Conservation (phyloP, 2,113 vertebrate genomes). For the Gila orcuttii region DNA sequence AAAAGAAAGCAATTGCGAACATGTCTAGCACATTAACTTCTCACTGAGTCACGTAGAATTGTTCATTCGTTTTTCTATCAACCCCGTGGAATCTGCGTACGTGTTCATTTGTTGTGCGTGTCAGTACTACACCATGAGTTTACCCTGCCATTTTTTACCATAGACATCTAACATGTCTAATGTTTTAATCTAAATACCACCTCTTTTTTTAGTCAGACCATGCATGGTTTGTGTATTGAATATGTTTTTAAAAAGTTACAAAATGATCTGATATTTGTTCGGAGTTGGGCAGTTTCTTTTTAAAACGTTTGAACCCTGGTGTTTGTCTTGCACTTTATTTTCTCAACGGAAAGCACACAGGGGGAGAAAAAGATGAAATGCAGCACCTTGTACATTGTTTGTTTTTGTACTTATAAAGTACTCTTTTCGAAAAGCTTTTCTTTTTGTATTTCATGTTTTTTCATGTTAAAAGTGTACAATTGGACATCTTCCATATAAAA, state of each 20-base stretch:
- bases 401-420: slow-evolving; percentile 29
- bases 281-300: background rate
- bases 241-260: background rate
- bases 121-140: background rate
- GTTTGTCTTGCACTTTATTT: slow-evolving; percentile 46
- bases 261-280: background rate
- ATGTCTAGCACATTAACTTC: slow-evolving; percentile 3
- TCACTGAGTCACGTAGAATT: background rate
- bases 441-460: slow-evolving; percentile 29
- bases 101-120: slow-evolving; percentile 39
- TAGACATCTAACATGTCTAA: slow-evolving; percentile 16
- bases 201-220: background rate
- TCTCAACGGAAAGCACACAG: slow-evolving; percentile 33
- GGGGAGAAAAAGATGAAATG: slow-evolving; percentile 18
- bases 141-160: background rate
- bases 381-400: slow-evolving; percentile 41
- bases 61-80: background rate
- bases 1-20: background rate
- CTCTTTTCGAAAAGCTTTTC: background rate
- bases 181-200: background rate
- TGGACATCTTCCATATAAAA: slow-evolving; percentile 44
- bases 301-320: slow-evolving; percentile 51
- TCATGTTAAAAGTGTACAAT: slow-evolving; percentile 33
- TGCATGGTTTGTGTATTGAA: slow-evolving; percentile 46
- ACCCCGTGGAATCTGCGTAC: background rate